Evolutionary conservation across 1,140 invertebrate genomes (phyloP).

Genomic region (Luehdorfia chinensis): DNA sequence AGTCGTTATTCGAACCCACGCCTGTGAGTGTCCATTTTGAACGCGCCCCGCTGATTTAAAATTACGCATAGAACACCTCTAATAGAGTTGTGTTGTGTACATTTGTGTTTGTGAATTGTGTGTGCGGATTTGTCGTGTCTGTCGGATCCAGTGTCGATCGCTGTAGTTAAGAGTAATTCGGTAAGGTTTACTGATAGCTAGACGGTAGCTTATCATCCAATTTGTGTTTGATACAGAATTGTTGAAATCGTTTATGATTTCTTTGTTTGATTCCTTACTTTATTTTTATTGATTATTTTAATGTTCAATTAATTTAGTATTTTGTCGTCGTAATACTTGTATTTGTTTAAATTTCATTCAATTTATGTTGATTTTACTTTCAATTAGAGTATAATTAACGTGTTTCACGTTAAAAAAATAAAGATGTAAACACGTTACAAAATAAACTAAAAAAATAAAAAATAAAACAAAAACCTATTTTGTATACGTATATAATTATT

Average conservation of each 20-base stretch:
- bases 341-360: no score
- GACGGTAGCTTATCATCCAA: background rate
- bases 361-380: no score
- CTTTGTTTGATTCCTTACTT: constrained; percentile 3
- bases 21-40: constrained; percentile 4
- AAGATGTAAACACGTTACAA: no score
- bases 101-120: constrained; percentile 32
- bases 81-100: constrained; percentile 31
- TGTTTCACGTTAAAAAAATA: no score
- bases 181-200: constrained; percentile 9
- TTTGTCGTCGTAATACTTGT: no score
- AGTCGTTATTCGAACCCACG: constrained; percentile 29
- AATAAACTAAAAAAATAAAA: no score
- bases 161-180: constrained; percentile 15
- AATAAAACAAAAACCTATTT: no score
- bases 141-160: constrained; percentile 1
- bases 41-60: constrained; percentile 17
- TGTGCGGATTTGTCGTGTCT: constrained; percentile 13
- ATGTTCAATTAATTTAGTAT: no score
- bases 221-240: background rate
- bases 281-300: no score
- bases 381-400: no score
- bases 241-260: constrained; percentile 1
- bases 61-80: constrained; percentile 54
- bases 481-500: no score